Conservation (phyloP, 2,888 invertebrate species). For the Gymnocheta viridis region DNA sequence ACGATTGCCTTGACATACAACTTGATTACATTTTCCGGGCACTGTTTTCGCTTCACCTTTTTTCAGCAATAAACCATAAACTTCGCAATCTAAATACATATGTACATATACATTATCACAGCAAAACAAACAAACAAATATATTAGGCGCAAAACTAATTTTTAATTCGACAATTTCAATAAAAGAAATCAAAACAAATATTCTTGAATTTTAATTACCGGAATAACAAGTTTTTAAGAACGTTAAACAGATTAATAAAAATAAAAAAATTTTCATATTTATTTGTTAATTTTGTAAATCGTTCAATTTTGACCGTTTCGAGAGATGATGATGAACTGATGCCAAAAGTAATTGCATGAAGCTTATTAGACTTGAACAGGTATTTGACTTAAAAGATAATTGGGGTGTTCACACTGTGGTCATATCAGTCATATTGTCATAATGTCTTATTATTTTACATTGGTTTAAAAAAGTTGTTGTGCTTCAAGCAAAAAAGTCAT, state of each 20-base stretch:
- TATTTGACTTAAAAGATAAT: constrained; percentile 39
- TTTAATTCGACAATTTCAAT: constrained; percentile 13
- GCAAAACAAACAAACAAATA: constrained; percentile 16
- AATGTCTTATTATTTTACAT: no score
- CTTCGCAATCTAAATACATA: constrained; percentile 67
- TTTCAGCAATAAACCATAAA: constrained; percentile 70
- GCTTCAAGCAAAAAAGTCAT: no score
- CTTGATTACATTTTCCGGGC: constrained; percentile 71
- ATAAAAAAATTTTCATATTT: constrained; percentile 49
- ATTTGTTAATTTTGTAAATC: constrained; percentile 1
- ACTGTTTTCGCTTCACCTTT: constrained; percentile 70
- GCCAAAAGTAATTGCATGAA: constrained; percentile 12
- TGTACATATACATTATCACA: neutral
- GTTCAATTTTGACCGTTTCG: constrained; percentile 30
- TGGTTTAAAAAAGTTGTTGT: no score
- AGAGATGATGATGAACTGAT: constrained; percentile 51
- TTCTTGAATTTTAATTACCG: constrained; percentile 52
- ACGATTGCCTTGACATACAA: constrained; percentile 70
- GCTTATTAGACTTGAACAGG: constrained; percentile 55
- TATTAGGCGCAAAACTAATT: neutral
- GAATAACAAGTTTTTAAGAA: constrained; percentile 58
- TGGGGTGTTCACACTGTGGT: no score
- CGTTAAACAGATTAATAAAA: constrained; percentile 55
- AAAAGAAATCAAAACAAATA: neutral
- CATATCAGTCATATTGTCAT: no score